Conservation (phyloP, 2,113 vertebrate species). For the Pituophis catenifer region DNA sequence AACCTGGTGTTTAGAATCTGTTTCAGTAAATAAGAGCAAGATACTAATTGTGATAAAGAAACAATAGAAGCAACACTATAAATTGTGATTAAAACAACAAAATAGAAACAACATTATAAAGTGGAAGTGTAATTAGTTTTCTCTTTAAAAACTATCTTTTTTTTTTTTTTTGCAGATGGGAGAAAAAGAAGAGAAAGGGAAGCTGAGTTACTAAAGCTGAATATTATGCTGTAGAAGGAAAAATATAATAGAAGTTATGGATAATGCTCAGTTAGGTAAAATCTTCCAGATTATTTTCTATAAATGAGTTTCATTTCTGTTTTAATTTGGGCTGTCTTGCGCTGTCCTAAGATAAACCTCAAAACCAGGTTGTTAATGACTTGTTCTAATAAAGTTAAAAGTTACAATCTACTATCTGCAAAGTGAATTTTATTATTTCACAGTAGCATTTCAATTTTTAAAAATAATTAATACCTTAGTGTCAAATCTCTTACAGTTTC, state of each 20-base stretch:
- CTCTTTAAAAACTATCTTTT: neutral
- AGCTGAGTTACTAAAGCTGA: neutral
- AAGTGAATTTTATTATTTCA: neutral
- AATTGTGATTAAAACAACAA: neutral
- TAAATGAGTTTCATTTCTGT: neutral
- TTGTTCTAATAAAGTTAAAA: neutral
- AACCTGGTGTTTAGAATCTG: neutral
- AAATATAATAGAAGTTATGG: neutral
- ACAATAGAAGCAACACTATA: neutral
- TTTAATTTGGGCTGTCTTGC: neutral
- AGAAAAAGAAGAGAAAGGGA: neutral
- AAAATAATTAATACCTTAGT: neutral
- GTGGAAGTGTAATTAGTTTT: neutral
- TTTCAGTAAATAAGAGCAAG: neutral
- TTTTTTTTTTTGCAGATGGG: neutral
- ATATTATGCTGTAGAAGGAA: neutral
- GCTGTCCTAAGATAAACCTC: neutral
- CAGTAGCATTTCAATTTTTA: neutral
- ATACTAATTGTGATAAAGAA: neutral
- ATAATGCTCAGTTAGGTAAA: neutral
- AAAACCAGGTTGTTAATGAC: neutral
- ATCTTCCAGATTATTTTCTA: neutral
- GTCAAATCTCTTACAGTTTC: neutral
- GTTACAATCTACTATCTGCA: neutral
- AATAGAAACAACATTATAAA: neutral